Percentiles rank a stretch among this genome's conserved stretches.
Conservation (phyloP, 2,113 vertebrate genomes). For the Solenodon paradoxus region DNA sequence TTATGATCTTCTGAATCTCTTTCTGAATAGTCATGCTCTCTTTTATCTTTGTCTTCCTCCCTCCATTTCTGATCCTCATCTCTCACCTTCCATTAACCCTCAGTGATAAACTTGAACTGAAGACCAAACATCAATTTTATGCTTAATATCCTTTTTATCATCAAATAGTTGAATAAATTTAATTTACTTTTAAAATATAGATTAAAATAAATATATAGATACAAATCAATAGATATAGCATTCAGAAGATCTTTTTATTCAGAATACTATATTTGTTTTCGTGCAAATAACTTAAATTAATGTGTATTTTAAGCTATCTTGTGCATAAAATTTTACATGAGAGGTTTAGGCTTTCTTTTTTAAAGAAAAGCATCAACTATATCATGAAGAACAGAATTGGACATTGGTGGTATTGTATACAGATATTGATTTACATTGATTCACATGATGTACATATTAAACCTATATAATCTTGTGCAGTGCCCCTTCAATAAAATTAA, state of each 20-base stretch:
- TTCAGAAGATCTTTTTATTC: background rate
- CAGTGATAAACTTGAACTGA: background rate
- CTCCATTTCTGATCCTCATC: background rate
- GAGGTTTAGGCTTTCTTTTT: background rate
- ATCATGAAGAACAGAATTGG: no score
- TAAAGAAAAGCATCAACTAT: background rate
- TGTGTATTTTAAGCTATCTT: background rate
- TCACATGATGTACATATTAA: no score
- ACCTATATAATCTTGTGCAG: no score
- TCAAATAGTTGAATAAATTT: background rate
- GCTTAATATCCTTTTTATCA: background rate
- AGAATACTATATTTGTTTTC: background rate
- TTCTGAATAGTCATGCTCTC: background rate
- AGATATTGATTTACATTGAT: no score
- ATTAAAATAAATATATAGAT: background rate
- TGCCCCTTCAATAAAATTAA: no score
- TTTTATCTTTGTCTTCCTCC: background rate
- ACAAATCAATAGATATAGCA: background rate
- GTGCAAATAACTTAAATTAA: background rate
- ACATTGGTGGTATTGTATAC: no score
- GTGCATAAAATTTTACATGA: background rate
- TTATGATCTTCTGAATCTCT: background rate
- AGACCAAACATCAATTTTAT: background rate
- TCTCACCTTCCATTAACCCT: background rate
- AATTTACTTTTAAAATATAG: background rate